These are phyloP conservation scores for Acropternis orthonyx DNA, from an alignment of 2,797 vertebrate species.

Conservation along the genomic window DNA sequence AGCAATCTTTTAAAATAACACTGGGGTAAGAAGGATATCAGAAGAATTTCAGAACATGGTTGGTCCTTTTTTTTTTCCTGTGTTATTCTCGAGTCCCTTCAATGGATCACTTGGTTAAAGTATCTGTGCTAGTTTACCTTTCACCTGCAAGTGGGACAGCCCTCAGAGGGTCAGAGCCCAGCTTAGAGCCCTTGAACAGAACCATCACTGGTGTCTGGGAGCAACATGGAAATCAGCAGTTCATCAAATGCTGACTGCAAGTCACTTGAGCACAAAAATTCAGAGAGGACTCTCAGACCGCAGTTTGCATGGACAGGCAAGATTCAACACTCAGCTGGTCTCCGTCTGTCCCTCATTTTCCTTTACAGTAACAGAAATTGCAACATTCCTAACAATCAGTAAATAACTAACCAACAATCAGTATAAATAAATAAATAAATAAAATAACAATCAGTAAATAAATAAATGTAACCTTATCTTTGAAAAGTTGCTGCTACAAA, in stretches of 20 bases:
- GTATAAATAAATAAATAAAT: no score
- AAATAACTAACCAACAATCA: no score
- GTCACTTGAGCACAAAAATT: not conserved
- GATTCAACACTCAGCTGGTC: not conserved
- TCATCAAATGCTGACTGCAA: not conserved
- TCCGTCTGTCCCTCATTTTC: not conserved
- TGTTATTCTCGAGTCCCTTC: not conserved
- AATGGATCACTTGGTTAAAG: not conserved
- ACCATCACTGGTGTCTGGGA: not conserved
- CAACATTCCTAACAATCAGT: not conserved
- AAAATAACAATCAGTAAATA: not conserved
- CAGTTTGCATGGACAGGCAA: not conserved
- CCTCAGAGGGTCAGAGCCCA: not conserved
- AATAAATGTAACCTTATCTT: not conserved
- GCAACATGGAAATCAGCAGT: not conserved
- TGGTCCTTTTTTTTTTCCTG: not conserved
- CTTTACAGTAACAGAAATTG: not conserved
- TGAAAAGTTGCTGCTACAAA: not conserved
- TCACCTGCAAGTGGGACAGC: not conserved
- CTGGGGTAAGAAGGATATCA: not conserved
- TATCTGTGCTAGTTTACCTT: not conserved
- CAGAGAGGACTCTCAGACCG: not conserved
- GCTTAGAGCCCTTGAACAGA: not conserved
- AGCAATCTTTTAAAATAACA: not conserved
- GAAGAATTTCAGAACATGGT: not conserved